Evolutionary conservation across 2,888 invertebrate genomes (phyloP), one percentile per base, ranked within the genome.

Genomic region (Caenorhabditis becei): DNA sequence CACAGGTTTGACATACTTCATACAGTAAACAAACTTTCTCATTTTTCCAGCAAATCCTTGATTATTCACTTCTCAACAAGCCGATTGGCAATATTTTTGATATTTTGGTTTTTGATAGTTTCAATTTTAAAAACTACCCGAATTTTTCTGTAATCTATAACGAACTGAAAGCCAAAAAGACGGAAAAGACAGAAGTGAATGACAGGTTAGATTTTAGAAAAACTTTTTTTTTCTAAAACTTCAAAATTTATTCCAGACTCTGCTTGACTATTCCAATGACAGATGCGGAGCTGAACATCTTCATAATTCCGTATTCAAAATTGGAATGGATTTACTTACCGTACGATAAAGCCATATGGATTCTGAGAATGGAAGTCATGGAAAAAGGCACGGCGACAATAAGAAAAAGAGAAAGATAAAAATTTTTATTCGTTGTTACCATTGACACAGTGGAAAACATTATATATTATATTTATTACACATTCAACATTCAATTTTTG

Each of bases 321-420:
- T 16, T 11, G 14, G 49, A 47, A 2, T n/a, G n/a, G n/a, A n/a
- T n/a, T n/a, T n/a, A n/a, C n/a, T n/a, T n/a, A n/a, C n/a, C n/a
- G n/a, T 14, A 0, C 11, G n/a, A 35, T 47, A 23, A 53, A 24
- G 1, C 14, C 8, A 37, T 49, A 26, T 70, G 69, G 69, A 70
- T 61, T 51, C 11, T 70, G 37, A 59, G 59, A 18, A 61, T 70
- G 59, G 37, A 18, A 23, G 59, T 70, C 24, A 70, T 51, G 51
- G 18, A 28, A 28, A 41, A 35, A 3, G 47, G 47, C 3, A 47
- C 47, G n/a, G 41, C 41, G 8, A 14, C n/a, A n/a, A n/a, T n/a
- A 14, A 14, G 41, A 41, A 2, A 7, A 14, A 14, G 14, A 41
- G 14, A 41, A 41, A 2, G 7, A 14, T 2, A 41, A 41, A 7